Base-by-base conservation (phyloP, 2,888 invertebrate genomes). In the Lumbricus terrestris region DNA sequence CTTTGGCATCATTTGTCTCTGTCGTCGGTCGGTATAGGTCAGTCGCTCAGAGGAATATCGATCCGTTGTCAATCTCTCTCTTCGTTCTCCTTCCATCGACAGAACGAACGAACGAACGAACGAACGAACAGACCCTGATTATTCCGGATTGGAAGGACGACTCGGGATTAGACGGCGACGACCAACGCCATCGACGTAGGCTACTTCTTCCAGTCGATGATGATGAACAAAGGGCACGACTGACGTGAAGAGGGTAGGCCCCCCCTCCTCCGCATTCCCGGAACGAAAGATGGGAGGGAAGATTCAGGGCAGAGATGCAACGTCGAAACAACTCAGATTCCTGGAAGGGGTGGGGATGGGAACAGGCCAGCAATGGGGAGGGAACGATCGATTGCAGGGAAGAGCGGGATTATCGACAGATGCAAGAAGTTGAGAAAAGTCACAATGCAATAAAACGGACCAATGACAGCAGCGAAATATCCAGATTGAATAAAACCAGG, bases 271-370 rank as follows among this genome's bases (percentile, higher is more conserved):
- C n/a, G n/a, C n/a, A n/a, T n/a, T n/a, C n/a, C n/a, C 69, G n/a
- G 6, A 69, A n/a, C 69, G 69, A 69, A 69, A 69, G 69, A 69
- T 69, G 69, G 69, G 54, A n/a, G 69, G 54, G 29, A n/a, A 16
- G 69, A 69, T 29, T 13, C n/a, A 69, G 69, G 69, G 69, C 69
- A 69, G 69, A 69, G 69, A 69, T 69, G n/a, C 69, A 69, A 69
- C 69, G 69, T 69, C 69, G n/a, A n/a, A 69, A 69, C n/a, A 69
- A 69, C 69, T 69, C 69, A 69, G 69, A 69, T 69, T 69, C n/a
- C n/a, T 13, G 29, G 6, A 69, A n/a, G 0, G 47, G 29, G 69
- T 8, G n/a, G 69, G n/a, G 69, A 69, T n/a, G n/a, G 69, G 13
- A 29, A n/a, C 69, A 69, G 29, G 69, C 13, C 29, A n/a, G 69